phyloP scores from a whole-genome alignment of 2,888 invertebrate genomes.

The Drosophila neonasuta region DNA sequence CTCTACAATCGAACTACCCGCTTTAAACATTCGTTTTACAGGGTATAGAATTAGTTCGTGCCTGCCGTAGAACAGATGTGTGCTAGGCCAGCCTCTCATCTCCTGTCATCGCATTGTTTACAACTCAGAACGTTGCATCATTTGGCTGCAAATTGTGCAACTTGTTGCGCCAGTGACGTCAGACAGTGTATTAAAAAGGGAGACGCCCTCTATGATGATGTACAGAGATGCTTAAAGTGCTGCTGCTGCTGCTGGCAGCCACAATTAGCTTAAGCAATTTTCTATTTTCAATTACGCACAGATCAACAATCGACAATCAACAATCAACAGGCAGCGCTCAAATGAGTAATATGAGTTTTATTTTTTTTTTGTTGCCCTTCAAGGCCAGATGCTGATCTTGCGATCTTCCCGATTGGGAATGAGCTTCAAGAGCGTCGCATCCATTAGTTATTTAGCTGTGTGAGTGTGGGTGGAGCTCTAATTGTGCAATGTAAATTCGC shows the following conservation, averaged over 20 bases:
- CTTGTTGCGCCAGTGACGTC: constrained; percentile 53
- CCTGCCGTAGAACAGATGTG: constrained; percentile 25
- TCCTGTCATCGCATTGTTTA: constrained; percentile 25
- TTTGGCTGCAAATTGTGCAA: constrained; percentile 52
- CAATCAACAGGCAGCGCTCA: constrained; percentile 30
- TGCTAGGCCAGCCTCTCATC: constrained; percentile 28
- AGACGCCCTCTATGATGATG: constrained; percentile 3
- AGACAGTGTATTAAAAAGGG: neutral
- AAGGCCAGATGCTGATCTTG: constrained; percentile 37
- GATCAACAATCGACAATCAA: constrained; percentile 18
- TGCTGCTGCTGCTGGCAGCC: constrained; percentile 23
- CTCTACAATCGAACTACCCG: neutral
- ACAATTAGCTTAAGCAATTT: constrained; percentile 66
- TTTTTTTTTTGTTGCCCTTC: constrained; percentile 3
- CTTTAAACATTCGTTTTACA: neutral
- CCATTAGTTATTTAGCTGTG: constrained; percentile 15
- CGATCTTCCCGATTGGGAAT: constrained; percentile 9
- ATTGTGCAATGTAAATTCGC: constrained; percentile 63
- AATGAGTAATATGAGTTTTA: neutral
- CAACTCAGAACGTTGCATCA: constrained; percentile 38
- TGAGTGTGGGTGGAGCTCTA: constrained; percentile 23
- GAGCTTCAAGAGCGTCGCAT: constrained; percentile 23
- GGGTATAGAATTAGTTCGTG: constrained; percentile 9
- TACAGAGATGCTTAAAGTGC: constrained; percentile 26
- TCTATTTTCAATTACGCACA: constrained; percentile 42